Percentiles rank a stretch among this genome's conserved stretches.
Conservation (phyloP, 2,113 vertebrate genomes). For the Erinaceus europaeus region DNA sequence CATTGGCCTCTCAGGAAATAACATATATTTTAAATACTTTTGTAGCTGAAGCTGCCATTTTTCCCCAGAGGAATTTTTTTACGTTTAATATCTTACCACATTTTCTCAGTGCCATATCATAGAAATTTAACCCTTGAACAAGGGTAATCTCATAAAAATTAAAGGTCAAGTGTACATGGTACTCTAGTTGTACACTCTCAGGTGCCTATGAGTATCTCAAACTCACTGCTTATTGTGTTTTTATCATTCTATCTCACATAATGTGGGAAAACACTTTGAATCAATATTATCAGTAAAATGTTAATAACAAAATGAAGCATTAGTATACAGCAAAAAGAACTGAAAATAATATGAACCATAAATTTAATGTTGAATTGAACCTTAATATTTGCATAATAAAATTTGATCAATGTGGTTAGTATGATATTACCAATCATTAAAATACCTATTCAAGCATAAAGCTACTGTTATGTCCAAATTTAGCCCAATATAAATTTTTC, state of each 20-base stretch:
- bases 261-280: background rate
- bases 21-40: slow-evolving; percentile 6
- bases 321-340: background rate
- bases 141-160: slow-evolving; percentile 54
- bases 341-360: background rate
- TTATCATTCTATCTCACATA: background rate
- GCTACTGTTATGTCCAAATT: background rate
- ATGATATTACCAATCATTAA: background rate
- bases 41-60: background rate
- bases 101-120: background rate
- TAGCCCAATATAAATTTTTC: background rate
- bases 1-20: background rate
- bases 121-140: slow-evolving; percentile 27
- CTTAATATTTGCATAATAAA: background rate
- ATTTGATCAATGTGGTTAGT: background rate
- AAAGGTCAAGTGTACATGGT: slow-evolving; percentile 19
- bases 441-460: background rate
- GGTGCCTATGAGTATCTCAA: background rate
- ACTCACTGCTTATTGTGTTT: background rate
- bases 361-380: background rate
- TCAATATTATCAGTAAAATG: slow-evolving; percentile 1
- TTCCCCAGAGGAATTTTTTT: background rate
- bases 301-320: background rate
- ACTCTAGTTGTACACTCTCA: background rate
- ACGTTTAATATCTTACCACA: slow-evolving; percentile 41